Evolutionary conservation across 2,888 invertebrate genomes (phyloP).

Genomic region (Idaea straminata): DNA sequence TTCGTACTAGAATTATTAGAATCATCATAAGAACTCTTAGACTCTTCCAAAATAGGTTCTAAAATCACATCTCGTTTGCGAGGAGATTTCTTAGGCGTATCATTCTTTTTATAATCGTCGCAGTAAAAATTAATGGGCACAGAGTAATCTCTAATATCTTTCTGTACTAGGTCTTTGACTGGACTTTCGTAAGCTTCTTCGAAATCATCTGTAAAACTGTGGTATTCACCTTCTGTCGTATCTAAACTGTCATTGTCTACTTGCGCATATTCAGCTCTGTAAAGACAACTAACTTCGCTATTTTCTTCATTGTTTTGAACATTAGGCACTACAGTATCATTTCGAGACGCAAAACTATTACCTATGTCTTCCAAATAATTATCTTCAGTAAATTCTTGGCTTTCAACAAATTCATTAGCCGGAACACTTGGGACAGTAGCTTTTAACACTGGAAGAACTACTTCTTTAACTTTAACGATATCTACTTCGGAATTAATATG

Average conservation of each 20-base stretch:
- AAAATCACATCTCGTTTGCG: slow-evolving; percentile 48
- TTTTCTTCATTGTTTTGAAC: slow-evolving; percentile 14
- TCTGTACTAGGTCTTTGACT: slow-evolving; percentile 66
- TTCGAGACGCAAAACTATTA: slow-evolving; percentile 55
- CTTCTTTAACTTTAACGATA: slow-evolving; percentile 49
- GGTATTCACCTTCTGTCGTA: slow-evolving; percentile 67
- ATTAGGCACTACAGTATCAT: slow-evolving; percentile 45
- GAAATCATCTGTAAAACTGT: slow-evolving; percentile 69
- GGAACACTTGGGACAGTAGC: slow-evolving; percentile 31
- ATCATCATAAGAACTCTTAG: slow-evolving; percentile 66
- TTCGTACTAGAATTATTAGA: slow-evolving; percentile 43
- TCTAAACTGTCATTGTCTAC: slow-evolving; percentile 42
- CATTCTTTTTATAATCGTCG: slow-evolving; percentile 56
- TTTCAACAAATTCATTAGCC: slow-evolving; percentile 59
- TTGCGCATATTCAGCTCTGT: slow-evolving; percentile 37
- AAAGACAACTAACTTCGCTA: slow-evolving; percentile 19
- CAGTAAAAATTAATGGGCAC: slow-evolving; percentile 70
- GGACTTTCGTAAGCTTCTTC: slow-evolving; percentile 70
- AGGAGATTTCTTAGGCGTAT: slow-evolving; percentile 52
- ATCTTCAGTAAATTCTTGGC: slow-evolving; percentile 72
- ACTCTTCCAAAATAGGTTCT: slow-evolving; percentile 73
- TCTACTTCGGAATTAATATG: slow-evolving; percentile 46
- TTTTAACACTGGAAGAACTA: slow-evolving; percentile 48
- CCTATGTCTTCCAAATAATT: slow-evolving; percentile 61
- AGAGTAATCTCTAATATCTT: slow-evolving; percentile 74